Percentiles rank a stretch among this genome's conserved stretches.
phyloP scores from a whole-genome alignment of 2,113 vertebrate genomes.

The Grammomys dolichurus region DNA sequence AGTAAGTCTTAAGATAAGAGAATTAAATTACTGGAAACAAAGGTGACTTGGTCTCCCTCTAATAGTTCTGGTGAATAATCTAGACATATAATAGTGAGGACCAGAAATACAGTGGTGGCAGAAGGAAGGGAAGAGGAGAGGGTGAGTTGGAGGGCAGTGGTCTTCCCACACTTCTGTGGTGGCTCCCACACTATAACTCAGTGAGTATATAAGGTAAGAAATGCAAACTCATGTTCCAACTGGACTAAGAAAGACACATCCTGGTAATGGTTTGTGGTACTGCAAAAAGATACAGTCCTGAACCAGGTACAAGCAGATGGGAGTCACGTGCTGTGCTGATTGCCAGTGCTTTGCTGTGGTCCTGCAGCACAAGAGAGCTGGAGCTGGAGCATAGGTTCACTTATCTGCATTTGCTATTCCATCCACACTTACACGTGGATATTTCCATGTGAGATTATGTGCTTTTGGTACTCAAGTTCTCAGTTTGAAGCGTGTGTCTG shows the following conservation, averaged over 20 bases:
- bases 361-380: background rate
- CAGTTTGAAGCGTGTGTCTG: background rate
- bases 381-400: background rate
- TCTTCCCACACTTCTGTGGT: background rate
- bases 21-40: constrained; percentile 25
- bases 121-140: background rate
- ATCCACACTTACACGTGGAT: background rate
- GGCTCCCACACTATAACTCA: background rate
- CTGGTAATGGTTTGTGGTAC: background rate
- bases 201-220: background rate
- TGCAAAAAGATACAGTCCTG: background rate
- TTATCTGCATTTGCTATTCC: background rate
- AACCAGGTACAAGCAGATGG: background rate
- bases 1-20: background rate
- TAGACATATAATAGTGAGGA: background rate
- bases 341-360: background rate
- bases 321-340: background rate
- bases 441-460: background rate
- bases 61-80: background rate
- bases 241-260: background rate
- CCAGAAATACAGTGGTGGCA: background rate
- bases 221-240: constrained; percentile 9
- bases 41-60: background rate
- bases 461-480: background rate
- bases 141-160: no score